Evolutionary conservation across 1,140 invertebrate genomes (phyloP).

Genomic region (Conus ventricosus): DNA sequence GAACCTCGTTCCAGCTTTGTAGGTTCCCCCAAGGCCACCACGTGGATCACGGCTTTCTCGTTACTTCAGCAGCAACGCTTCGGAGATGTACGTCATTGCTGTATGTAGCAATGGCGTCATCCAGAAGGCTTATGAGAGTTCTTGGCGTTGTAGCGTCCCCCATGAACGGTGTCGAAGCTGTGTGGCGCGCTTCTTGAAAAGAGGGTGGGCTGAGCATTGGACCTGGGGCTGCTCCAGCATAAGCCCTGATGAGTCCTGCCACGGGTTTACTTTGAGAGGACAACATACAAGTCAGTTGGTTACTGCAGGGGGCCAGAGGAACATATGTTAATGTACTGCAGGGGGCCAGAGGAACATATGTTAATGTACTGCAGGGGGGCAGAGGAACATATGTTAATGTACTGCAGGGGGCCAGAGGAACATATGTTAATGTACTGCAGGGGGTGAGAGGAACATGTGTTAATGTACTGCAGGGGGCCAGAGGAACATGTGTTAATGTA

Average conservation of each 20-base stretch:
- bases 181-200: slow-evolving; percentile 40
- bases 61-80: slow-evolving; percentile 14
- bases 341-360: too few species aligned
- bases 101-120: slow-evolving; percentile 33
- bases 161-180: slow-evolving; percentile 41
- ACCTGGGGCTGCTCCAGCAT: slow-evolving; percentile 25
- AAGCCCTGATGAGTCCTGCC: slow-evolving; percentile 13
- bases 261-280: background rate
- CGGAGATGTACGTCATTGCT: background rate
- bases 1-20: background rate
- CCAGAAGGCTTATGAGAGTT: slow-evolving; percentile 45
- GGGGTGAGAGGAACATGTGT: too few species aligned
- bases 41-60: slow-evolving; percentile 12
- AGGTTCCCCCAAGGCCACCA: slow-evolving; percentile 25
- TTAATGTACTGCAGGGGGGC: too few species aligned
- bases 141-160: slow-evolving; percentile 38
- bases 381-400: too few species aligned
- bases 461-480: too few species aligned
- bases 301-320: too few species aligned
- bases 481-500: too few species aligned
- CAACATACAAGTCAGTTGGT: too few species aligned
- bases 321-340: too few species aligned
- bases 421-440: too few species aligned
- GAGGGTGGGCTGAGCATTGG: slow-evolving; percentile 39
- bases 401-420: too few species aligned